Evolutionary conservation across 2,797 vertebrate genomes (phyloP).

Genomic region (Mormyrops attenuatus): DNA sequence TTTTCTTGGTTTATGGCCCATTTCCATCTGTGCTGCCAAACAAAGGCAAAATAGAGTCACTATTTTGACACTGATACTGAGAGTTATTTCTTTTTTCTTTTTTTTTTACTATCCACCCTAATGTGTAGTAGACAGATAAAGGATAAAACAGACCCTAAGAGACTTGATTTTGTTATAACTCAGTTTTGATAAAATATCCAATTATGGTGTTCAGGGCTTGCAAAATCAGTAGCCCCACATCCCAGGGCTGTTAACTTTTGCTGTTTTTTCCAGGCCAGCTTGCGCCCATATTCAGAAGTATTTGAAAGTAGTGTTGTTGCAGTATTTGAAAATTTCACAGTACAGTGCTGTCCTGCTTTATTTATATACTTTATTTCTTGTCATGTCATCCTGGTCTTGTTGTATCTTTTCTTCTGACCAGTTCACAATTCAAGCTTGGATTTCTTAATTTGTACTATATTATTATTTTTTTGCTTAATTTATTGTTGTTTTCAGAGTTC

Average conservation of each 20-base stretch:
- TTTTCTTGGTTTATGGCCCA: neutral
- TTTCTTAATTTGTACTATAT: too few species aligned
- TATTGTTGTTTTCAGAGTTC: neutral
- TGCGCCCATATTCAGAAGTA: too few species aligned
- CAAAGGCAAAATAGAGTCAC: neutral
- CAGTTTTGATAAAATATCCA: neutral
- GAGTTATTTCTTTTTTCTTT: neutral
- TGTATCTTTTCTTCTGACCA: too few species aligned
- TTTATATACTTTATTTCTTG: neutral
- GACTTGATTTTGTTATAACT: neutral
- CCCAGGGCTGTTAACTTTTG: neutral
- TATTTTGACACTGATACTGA: neutral
- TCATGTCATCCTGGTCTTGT: neutral
- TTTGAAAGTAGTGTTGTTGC: too few species aligned
- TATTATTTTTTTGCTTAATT: neutral
- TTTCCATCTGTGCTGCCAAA: neutral
- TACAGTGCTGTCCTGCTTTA: neutral
- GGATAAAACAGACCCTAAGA: neutral
- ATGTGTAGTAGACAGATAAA: neutral
- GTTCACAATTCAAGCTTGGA: too few species aligned
- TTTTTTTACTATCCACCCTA: neutral
- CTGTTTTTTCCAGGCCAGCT: too few species aligned
- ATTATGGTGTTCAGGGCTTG: neutral
- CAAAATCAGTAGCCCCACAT: neutral
- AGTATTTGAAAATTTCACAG: neutral